Evolutionary conservation across 2,113 vertebrate species (phyloP), one percentile per base, ranked within the genome.

Genomic region (Euleptes europaea): DNA sequence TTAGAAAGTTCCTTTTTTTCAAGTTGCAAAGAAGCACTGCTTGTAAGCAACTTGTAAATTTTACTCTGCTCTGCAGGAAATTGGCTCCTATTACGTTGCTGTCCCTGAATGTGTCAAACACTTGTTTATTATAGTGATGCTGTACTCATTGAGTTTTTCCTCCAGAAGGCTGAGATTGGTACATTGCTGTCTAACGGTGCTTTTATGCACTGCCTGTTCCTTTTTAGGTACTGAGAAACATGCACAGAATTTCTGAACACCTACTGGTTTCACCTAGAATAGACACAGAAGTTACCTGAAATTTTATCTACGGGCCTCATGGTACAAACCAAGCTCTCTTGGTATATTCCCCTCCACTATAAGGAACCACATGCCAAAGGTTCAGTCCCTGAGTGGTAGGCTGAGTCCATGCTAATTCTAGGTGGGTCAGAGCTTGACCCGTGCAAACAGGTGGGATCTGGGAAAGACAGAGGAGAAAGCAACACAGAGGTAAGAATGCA

Each of bases 31-130:
- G 89, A 94, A 86, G 84, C 47, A 60, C 71, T 82, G 28, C 83
- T 91, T 90, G 72, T 69, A 78, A 85, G 63, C 74, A 90, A 90
- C 1, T 0, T 88, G 86, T 91, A 94, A 91, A 94, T 91, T 90
- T 87, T 90, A 86, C 77, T 85, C 88, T 90, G 84, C 83, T 40
- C 54, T 86, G 47, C 51, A 86, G 90, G 87, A 92, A 93, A 93
- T 89, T 47, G 92, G 85, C 86, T 94, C 90, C 92, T 90, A 94
- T 94, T 90, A 89, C 42, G 84, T 73, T 70, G 80, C 80, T 81
- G 85, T 86, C 92, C 91, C 92, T 70, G 83, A 70, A 74, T 9
- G 4, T 77, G 66, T 88, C 87, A 84, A 89, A 90, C 60, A 71
- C 54, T 89, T 92, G 82, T 38, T 95, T 90, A 88, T 90, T 91